Conservation (phyloP, 2,113 vertebrate genomes). For the Zapus hudsonius region DNA sequence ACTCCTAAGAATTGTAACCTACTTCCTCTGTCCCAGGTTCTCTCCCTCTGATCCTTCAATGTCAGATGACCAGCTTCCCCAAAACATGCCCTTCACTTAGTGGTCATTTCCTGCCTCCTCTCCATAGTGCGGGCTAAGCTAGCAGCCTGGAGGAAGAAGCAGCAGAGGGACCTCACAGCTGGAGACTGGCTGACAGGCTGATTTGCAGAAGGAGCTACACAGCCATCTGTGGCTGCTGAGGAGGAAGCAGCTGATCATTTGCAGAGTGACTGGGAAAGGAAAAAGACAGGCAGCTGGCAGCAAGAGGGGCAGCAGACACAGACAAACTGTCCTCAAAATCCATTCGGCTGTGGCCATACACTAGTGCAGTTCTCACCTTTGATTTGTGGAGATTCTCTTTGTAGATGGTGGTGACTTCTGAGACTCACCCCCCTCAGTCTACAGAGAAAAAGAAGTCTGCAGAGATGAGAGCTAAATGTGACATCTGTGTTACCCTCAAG, state of each 20-base stretch:
- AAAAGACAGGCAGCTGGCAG: neutral
- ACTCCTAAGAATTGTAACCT: neutral
- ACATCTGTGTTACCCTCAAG: no score
- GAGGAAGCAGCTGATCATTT: neutral
- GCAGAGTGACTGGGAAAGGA: neutral
- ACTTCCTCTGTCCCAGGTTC: neutral
- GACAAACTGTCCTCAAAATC: no score
- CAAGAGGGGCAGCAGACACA: neutral
- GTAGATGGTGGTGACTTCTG: no score
- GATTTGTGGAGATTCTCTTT: no score
- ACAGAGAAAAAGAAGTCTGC: no score
- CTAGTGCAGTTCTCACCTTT: no score
- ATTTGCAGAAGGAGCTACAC: neutral
- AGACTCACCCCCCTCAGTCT: no score
- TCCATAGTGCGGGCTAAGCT: neutral
- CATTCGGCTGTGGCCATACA: no score
- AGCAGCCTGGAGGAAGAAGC: neutral
- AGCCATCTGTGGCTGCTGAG: neutral
- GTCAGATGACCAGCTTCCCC: neutral
- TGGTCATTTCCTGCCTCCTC: neutral
- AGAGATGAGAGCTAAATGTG: no score
- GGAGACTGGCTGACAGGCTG: no score
- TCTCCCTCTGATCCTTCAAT: neutral
- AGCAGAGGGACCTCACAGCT: neutral
- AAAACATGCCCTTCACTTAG: neutral